Conservation (phyloP, 2,888 invertebrate species). For the Luperina testacea region DNA sequence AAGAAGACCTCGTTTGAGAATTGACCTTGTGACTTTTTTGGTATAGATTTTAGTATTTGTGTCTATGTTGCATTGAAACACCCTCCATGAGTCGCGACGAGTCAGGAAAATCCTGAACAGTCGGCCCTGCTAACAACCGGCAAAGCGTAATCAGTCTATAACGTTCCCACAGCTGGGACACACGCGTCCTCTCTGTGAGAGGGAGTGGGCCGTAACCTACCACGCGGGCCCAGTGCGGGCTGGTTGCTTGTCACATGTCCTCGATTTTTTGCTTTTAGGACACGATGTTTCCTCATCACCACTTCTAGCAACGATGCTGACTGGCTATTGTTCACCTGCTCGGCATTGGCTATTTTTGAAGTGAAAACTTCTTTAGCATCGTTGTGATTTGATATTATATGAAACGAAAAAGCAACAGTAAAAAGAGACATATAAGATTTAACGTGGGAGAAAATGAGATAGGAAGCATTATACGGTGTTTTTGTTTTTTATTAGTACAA, state of each 20-base stretch:
- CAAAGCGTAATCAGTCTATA: background rate
- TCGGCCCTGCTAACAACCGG: background rate
- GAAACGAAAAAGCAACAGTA: too few species aligned
- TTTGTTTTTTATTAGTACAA: too few species aligned
- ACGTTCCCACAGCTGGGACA: background rate
- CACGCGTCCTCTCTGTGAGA: too few species aligned
- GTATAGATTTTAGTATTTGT: background rate
- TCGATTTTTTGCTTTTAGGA: background rate
- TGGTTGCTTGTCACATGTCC: background rate
- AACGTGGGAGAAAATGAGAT: too few species aligned
- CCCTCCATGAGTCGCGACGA: background rate
- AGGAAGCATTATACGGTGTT: too few species aligned
- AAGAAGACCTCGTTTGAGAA: slow-evolving; percentile 10
- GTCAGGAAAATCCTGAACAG: too few species aligned
- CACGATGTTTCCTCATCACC: background rate
- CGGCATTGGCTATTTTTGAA: background rate
- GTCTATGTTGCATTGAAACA: background rate
- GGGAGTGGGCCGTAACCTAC: too few species aligned
- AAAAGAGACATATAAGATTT: too few species aligned
- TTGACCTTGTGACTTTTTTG: slow-evolving; percentile 17
- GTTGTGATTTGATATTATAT: too few species aligned
- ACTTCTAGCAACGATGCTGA: background rate
- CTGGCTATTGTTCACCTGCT: background rate
- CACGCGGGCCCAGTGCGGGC: too few species aligned
- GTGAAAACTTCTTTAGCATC: too few species aligned